These are phyloP conservation scores for Rotaria macrura DNA, from an alignment of 2,888 invertebrate species.

Conservation along the genomic window DNA sequence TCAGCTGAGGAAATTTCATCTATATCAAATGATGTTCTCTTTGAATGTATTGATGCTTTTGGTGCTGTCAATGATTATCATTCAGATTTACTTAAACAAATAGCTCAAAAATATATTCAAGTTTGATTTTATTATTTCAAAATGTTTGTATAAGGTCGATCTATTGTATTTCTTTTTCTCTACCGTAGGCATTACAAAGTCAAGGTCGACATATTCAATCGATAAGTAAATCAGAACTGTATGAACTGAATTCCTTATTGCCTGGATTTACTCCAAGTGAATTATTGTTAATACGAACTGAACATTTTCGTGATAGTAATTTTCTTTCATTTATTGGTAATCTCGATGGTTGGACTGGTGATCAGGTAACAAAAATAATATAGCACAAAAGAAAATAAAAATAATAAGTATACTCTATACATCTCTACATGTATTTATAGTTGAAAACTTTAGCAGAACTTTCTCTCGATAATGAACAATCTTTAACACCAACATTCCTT, in stretches of 20 bases:
- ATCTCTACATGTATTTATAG: no score
- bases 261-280: background rate
- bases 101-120: conserved; percentile 1
- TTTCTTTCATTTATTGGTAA: conserved; percentile 9
- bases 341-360: background rate
- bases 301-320: background rate
- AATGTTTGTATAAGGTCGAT: no score
- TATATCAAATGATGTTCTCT: background rate
- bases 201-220: conserved; percentile 9
- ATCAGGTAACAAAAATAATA: no score
- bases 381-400: no score
- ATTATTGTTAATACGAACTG: background rate
- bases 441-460: background rate
- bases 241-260: background rate
- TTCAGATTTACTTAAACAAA: background rate
- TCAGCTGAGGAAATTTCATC: background rate
- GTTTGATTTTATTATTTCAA: background rate
- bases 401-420: no score
- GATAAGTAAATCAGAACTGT: background rate
- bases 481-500: background rate
- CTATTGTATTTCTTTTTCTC: background rate
- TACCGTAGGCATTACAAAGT: background rate
- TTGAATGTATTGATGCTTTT: background rate
- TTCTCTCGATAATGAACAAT: background rate
- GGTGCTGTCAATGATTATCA: background rate